Conservation (phyloP, 2,797 vertebrate genomes). For the Ctenochaetus hawaiiensis region DNA sequence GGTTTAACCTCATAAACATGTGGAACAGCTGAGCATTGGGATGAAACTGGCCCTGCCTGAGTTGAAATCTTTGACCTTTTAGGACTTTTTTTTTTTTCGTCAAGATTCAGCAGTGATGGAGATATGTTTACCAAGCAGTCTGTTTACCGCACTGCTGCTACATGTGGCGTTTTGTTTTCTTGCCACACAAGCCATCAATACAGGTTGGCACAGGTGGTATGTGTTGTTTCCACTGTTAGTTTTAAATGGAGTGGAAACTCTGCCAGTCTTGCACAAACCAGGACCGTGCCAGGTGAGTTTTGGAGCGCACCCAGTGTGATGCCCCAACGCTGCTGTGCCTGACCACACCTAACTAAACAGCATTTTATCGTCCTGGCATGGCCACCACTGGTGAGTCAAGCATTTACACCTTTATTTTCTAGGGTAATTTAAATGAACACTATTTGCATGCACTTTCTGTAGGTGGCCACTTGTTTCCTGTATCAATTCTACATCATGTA, state of each 20-base stretch:
- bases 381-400: not conserved
- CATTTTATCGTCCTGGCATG: not conserved
- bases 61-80: not conserved
- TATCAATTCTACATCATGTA: not conserved
- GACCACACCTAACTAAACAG: conserved; percentile 29
- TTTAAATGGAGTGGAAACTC: conserved; percentile 65
- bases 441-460: not conserved
- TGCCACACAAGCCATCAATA: conserved; percentile 23
- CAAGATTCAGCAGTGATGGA: not conserved
- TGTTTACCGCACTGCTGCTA: not conserved
- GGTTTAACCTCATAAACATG: not conserved
- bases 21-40: not conserved
- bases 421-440: not conserved
- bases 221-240: conserved; percentile 45
- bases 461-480: not conserved
- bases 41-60: not conserved
- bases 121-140: not conserved
- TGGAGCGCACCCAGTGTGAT: conserved; percentile 26
- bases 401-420: not conserved
- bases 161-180: conserved; percentile 28
- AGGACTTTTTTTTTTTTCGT: not conserved
- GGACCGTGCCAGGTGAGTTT: conserved; percentile 37
- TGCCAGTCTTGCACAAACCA: conserved; percentile 31
- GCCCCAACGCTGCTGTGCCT: not conserved
- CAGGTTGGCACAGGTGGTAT: conserved; percentile 37